Base-by-base conservation (phyloP, 2,113 vertebrate genomes). In the Hydrochoerus hydrochaeris region DNA sequence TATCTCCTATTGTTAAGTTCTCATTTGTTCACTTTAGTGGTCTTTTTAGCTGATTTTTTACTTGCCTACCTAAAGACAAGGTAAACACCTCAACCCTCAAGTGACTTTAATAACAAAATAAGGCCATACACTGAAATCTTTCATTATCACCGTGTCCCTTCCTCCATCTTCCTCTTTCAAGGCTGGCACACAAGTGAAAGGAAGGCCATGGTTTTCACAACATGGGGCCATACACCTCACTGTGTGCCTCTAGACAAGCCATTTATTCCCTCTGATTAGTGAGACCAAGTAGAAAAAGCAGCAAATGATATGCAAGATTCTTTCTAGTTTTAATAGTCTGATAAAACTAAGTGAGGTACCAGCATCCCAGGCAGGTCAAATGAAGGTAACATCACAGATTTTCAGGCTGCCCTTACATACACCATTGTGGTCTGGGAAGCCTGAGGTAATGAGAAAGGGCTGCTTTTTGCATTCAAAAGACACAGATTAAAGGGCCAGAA, bases 221-320 rank as follows among this genome's bases (percentile, higher is more conserved):
- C 58, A 41, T 0, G 11, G 77, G 22, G 32, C 57, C 13, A 3
- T 65, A 22, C 7, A 26, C 10, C 65, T 84, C 49, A 41, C 24
- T 32, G 16, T 14, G 2, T 16, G 30, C 28, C 41, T 77, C 71
- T 85, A 9, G 28, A 75, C 44, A 82, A 81, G 85, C 65, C 82
- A 65, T 13, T 73, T 28, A 90, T 73, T 78, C 46, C 38, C 60
- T n/a, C 69, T 44, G 38, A 94, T 32, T 57, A 65, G 30, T 57
- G 30, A 83, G 22, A n/a, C 84, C 78, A 94, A 44, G 38, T 85
- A 75, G 69, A 80, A 97, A 91, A 84, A 60, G 71, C 88, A 80
- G 35, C 41, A 44, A 32, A 63, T 46, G 67, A 46, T 75, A 60
- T 41, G 32, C 52, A 77, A 88, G 89, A 71, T 26, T 65, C 77